phyloP scores from a whole-genome alignment of 2,113 vertebrate genomes.

The Antechinus flavipes region DNA sequence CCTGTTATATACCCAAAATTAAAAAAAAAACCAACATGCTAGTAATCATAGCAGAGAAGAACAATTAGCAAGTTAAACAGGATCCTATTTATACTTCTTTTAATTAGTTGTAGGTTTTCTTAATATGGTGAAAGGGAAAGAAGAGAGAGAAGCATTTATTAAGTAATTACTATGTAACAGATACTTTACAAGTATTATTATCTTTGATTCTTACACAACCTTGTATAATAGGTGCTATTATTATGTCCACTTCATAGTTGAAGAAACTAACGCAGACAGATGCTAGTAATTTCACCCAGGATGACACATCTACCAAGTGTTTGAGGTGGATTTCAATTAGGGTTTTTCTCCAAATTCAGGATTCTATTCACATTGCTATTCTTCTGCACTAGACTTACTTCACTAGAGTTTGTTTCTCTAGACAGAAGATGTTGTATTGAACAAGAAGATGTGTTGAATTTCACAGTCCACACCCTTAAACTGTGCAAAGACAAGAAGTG shows the following conservation, averaged over 20 bases:
- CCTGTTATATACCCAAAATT: not conserved
- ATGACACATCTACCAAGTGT: not conserved
- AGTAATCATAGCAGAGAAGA: constrained; percentile 26
- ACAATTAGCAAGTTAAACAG: constrained; percentile 57
- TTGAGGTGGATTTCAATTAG: not conserved
- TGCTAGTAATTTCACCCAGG: not conserved
- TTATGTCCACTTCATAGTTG: not conserved
- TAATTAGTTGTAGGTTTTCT: constrained; percentile 36
- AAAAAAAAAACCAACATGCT: not conserved
- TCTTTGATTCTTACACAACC: not conserved
- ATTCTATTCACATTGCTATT: not conserved
- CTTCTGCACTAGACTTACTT: not conserved
- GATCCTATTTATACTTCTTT: constrained; percentile 39
- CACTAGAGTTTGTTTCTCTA: not conserved
- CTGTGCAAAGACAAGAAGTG: not conserved
- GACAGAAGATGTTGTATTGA: not conserved
- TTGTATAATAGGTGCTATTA: not conserved
- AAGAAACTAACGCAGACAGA: not conserved
- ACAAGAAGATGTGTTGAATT: not conserved
- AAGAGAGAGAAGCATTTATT: not conserved
- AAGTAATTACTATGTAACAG: not conserved
- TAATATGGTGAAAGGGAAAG: not conserved
- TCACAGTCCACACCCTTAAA: not conserved
- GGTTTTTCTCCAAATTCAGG: not conserved
- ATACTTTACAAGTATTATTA: not conserved